Base-by-base conservation (phyloP, 2,113 vertebrate species). In the Phalacrocorax aristotelis region DNA sequence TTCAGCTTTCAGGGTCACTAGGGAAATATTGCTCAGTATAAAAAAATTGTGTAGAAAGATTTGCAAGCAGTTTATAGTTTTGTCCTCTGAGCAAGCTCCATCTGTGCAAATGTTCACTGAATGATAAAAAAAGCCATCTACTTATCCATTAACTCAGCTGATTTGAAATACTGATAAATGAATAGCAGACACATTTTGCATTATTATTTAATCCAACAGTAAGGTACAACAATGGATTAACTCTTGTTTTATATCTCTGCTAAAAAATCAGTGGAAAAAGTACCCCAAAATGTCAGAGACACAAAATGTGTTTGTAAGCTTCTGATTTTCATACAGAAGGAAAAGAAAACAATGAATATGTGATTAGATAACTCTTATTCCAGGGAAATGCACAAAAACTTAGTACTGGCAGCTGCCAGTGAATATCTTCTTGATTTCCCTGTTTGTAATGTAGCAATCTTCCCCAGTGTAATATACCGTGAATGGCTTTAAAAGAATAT, bases 161-260 rank as follows among this genome's bases (percentile, higher is more conserved):
- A 83, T 92, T 23, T 90, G 66, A 92, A 86, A 83, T 86, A 54
- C 36, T 89, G 62, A 83, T 70, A 92, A 42, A 66, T 30, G 16
- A 65, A 66, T 25, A 66, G 25, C 52, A 95, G 75, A 65, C 23
- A 36, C 7, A 32, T 87, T 81, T 87, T 85, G 15, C 13, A 57
- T 68, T 93, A 60, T 74, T 80, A 90, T 84, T 90, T 82, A 87
- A 74, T 84, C 61, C 81, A 81, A 26, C 49, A 21, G 8, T 60
- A 61, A 71, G 29, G 29, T 22, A 65, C 30, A 72, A 66, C 19
- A 65, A 64, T 16, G 7, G 32, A 75, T 44, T 54, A 72, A 74
- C 4, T 82, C 84, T 23, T 11, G 62, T 70, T 84, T 84, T 65
- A 3, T 51, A 27, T 52, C 26, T 65, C 44, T 82, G 19, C 4